phyloP scores from a whole-genome alignment of 1,140 invertebrate species.

The Andricus grossulariae region DNA sequence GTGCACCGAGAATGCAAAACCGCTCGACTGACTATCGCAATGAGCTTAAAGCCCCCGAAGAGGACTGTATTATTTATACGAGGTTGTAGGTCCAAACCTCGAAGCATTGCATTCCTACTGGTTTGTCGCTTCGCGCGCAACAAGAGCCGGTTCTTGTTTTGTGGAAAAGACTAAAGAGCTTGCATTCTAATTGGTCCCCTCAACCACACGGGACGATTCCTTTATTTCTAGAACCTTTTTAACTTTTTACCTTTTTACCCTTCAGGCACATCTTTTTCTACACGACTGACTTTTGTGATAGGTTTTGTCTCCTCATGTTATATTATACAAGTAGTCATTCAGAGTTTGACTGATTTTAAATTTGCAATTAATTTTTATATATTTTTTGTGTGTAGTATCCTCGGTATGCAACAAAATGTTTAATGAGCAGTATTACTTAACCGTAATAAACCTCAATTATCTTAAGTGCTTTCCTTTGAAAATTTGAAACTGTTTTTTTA shows the following conservation, averaged over 20 bases:
- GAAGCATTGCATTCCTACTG: slow-evolving; percentile 12
- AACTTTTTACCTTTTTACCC: neutral
- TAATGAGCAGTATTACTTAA: too few relatives aligned
- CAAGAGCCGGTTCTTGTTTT: slow-evolving; percentile 25
- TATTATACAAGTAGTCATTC: neutral
- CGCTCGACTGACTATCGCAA: slow-evolving; percentile 29
- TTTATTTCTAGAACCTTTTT: slow-evolving; percentile 6
- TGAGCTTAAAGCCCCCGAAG: slow-evolving; percentile 11
- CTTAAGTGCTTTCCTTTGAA: too few relatives aligned
- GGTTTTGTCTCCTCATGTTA: neutral
- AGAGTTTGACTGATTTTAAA: too few relatives aligned
- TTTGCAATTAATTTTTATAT: too few relatives aligned
- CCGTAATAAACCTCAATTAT: too few relatives aligned
- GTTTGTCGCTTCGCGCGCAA: slow-evolving; percentile 3
- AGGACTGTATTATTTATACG: slow-evolving; percentile 25
- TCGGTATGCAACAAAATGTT: too few relatives aligned
- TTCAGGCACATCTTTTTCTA: slow-evolving; percentile 24
- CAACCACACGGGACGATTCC: slow-evolving; percentile 13
- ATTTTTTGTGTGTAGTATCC: too few relatives aligned
- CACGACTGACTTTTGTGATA: neutral
- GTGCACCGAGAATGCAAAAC: slow-evolving; percentile 36
- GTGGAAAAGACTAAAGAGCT: slow-evolving; percentile 27
- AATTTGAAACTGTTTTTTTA: too few relatives aligned
- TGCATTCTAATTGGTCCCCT: slow-evolving; percentile 29
- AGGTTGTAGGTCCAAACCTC: slow-evolving; percentile 15